Evolutionary conservation across 2,113 vertebrate species (phyloP).

Genomic region (Ctenodactylus gundi): DNA sequence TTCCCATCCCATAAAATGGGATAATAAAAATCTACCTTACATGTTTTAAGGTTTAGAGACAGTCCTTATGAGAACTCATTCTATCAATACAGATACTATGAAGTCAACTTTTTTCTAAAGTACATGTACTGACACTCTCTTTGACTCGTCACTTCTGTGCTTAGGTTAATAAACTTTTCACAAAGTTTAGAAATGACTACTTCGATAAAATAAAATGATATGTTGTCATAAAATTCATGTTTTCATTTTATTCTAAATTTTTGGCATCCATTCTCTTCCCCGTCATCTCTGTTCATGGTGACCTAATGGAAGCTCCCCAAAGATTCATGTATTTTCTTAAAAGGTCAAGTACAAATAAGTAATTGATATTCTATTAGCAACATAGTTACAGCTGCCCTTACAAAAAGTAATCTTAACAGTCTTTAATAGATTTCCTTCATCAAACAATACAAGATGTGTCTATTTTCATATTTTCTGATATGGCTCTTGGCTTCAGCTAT

Average conservation of each 20-base stretch:
- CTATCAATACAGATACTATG: background rate
- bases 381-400: background rate
- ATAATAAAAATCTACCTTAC: background rate
- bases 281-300: background rate
- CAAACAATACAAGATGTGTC: slow-evolving; percentile 17
- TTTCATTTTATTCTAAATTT: background rate
- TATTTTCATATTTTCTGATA: slow-evolving; percentile 45
- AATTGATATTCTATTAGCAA: slow-evolving; percentile 52
- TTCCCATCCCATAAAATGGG: background rate
- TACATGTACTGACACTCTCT: background rate
- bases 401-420: background rate
- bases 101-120: background rate
- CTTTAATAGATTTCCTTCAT: slow-evolving; percentile 37
- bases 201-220: background rate
- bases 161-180: background rate
- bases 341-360: background rate
- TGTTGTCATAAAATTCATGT: background rate
- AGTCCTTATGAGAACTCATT: background rate
- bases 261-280: background rate
- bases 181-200: background rate
- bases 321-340: background rate
- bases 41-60: background rate
- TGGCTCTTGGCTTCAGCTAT: background rate
- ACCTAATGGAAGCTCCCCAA: background rate
- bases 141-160: background rate